phyloP scores from a whole-genome alignment of 2,888 invertebrate genomes.

The Pandemis cinnamomeana region DNA sequence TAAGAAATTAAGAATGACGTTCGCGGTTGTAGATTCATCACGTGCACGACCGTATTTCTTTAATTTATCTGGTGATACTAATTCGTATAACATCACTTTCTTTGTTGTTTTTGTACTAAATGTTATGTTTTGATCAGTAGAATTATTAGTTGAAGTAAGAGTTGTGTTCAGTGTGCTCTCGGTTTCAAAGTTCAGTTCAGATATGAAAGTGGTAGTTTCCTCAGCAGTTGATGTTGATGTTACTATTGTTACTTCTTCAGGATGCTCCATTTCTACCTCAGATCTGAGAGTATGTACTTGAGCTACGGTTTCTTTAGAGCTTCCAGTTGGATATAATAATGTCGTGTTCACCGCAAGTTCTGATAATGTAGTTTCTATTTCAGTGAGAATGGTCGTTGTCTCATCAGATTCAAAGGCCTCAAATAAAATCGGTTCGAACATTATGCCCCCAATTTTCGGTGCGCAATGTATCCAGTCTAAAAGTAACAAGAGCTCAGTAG shows the following conservation, averaged over 20 bases:
- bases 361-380: neutral
- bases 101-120: neutral
- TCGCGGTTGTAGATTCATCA: neutral
- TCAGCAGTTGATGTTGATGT: neutral
- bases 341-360: neutral
- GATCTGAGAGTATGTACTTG: neutral
- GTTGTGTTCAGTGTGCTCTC: neutral
- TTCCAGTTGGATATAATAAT: neutral
- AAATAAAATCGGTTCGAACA: slow-evolving; percentile 54
- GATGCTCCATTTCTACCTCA: neutral
- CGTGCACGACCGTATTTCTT: neutral
- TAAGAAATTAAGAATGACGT: neutral
- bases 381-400: slow-evolving; percentile 2
- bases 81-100: neutral
- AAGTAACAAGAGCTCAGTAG: slow-evolving; percentile 45
- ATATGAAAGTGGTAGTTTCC: neutral
- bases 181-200: neutral
- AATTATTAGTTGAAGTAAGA: neutral
- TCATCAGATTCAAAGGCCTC: slow-evolving; percentile 47
- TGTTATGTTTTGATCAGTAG: neutral
- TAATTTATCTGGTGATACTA: neutral
- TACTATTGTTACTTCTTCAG: neutral
- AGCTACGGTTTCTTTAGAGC: neutral
- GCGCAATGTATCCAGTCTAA: slow-evolving; percentile 49
- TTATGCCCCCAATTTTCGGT: slow-evolving; percentile 57